These are phyloP conservation scores for Anthoscopus minutus DNA, from an alignment of 2,113 vertebrate species.

Conservation along the genomic window DNA sequence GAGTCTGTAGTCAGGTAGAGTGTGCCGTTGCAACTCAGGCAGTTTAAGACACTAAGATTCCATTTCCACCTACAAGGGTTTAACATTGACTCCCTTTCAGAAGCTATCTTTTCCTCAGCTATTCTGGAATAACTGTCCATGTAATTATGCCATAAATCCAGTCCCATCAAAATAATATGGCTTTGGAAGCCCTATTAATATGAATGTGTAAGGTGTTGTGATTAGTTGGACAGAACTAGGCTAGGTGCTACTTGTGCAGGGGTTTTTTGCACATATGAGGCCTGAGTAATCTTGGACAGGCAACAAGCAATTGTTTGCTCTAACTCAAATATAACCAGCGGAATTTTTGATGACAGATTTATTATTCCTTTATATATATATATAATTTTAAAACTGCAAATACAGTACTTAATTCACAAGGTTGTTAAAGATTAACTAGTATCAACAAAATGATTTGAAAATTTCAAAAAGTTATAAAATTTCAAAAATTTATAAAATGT, in stretches of 20 bases:
- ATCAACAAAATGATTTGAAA: neutral
- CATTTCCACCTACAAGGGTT: neutral
- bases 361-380: too few species aligned
- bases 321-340: neutral
- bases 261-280: neutral
- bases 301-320: neutral
- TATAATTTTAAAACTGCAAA: neutral
- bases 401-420: neutral
- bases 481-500: neutral
- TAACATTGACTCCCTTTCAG: neutral
- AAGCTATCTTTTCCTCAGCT: neutral
- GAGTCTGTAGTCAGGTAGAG: neutral
- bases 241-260: neutral
- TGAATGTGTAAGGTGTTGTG: neutral
- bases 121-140: neutral
- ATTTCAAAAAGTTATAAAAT: neutral
- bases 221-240: neutral
- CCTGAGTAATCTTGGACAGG: neutral
- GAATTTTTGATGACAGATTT: neutral
- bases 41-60: neutral
- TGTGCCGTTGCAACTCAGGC: neutral
- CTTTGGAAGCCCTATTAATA: neutral
- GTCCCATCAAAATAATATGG: neutral
- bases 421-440: neutral
- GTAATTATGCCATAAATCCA: conserved; percentile 20